Conservation (phyloP, 2,113 vertebrate species). For the Perccottus glenii region DNA sequence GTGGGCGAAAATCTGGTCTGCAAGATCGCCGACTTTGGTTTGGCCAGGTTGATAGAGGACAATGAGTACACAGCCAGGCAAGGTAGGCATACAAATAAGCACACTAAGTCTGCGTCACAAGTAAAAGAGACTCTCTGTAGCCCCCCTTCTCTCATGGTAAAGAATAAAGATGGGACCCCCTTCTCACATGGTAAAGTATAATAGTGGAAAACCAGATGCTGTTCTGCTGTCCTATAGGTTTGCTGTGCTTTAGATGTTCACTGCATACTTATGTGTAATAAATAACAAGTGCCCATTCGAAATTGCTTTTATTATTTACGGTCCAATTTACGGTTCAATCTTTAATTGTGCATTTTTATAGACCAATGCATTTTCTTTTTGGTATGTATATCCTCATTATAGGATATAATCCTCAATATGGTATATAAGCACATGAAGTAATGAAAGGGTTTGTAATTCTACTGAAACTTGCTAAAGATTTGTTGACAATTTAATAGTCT, state of each 20-base stretch:
- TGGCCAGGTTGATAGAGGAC: conserved; percentile 96
- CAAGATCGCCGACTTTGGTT: conserved; percentile 96
- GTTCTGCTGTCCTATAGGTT: conserved; percentile 23
- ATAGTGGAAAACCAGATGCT: conserved; percentile 57
- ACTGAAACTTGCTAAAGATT: neutral
- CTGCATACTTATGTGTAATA: too few relatives aligned
- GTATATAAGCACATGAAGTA: too few relatives aligned
- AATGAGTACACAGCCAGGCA: conserved; percentile 96
- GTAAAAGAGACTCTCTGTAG: conserved; percentile 27
- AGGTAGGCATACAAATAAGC: conserved; percentile 73
- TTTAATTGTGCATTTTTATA: too few relatives aligned
- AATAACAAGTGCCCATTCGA: too few relatives aligned
- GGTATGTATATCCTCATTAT: too few relatives aligned
- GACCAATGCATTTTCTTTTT: too few relatives aligned
- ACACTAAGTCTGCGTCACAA: conserved; percentile 17
- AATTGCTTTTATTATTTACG: too few relatives aligned
- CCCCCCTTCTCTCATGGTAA: conserved; percentile 32
- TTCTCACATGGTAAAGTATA: neutral
- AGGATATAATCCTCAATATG: too few relatives aligned
- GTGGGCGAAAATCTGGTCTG: conserved; percentile 95
- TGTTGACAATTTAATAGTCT: neutral
- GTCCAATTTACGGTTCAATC: too few relatives aligned
- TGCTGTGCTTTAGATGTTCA: conserved; percentile 26
- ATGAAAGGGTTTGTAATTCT: too few relatives aligned
- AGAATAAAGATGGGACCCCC: too few relatives aligned